Base-by-base conservation (phyloP, 2,888 invertebrate genomes). In the Tetanocera ferruginea region DNA sequence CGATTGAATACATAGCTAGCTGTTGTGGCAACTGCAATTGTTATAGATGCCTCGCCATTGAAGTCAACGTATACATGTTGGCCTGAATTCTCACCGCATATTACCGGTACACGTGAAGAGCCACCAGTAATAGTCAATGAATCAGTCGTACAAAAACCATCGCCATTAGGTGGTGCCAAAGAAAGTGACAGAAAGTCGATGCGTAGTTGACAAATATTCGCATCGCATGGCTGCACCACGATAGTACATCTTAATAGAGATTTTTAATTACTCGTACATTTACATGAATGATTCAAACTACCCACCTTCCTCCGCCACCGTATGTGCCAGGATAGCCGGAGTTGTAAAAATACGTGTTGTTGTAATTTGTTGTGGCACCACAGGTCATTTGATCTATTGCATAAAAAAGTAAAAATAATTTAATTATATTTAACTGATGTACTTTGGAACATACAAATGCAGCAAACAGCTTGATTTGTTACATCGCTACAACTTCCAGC, bases 291-390 rank as follows among this genome's bases (percentile, higher is more conserved):
- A 3, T 57, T 25, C 23, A 5, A 49, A n/a, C 4, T 17, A 34
- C 66, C 28, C 79, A 84, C 83, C 86, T 83, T 43, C 92, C 91
- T 0, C 94, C 94, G 0, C 94, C 94, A 0, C 92, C 89, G 85
- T 93, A 94, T 0, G 94, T 92, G 0, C 92, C 91, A 0, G 96
- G 96, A 89, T 94, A 96, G 2, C 92, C 93, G 0, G 94, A 93
- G 86, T 95, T 97, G 14, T 93, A 93, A 88, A 96, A 97, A 87
- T 96, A 96, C 0, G 96, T 96, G 85, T 95, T 95, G 87, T 97
- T 96, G 71, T 93, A 92, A 70, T 92, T 92, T 0, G 95, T 94
- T 0, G 93, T 92, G 0, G 91, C 89, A 2, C 95, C 95, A 83
- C 97, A 97, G 0, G 93, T 91, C 83, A 93, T 92, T 83, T 94